Conservation (phyloP, 2,888 invertebrate genomes). For the Dastarcus helophoroides region DNA sequence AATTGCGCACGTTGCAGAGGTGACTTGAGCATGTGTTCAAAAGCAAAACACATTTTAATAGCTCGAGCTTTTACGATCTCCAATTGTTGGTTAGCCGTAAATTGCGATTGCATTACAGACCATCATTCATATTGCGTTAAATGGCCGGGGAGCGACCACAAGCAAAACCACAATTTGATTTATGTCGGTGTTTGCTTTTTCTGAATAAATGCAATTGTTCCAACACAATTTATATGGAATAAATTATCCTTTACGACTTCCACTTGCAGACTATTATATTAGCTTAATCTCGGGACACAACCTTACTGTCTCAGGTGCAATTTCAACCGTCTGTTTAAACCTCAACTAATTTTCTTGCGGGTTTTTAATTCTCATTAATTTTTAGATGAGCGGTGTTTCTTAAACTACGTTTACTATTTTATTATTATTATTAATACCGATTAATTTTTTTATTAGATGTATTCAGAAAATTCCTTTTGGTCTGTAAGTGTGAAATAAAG, state of each 20-base stretch:
- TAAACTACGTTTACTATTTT: too few species aligned
- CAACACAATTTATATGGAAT: conserved; percentile 14
- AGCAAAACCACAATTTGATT: conserved; percentile 18
- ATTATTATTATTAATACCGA: too few species aligned
- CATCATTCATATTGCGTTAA: conserved; percentile 12
- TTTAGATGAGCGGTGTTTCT: too few species aligned
- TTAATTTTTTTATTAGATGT: too few species aligned
- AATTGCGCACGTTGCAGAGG: too few species aligned
- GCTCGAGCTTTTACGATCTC: conserved; percentile 4
- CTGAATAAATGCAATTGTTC: conserved; percentile 19
- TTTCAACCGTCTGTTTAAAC: too few species aligned
- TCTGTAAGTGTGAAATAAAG: too few species aligned
- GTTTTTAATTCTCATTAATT: too few species aligned
- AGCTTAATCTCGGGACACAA: conserved; percentile 8
- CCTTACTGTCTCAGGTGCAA: too few species aligned
- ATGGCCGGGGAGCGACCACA: conserved; percentile 12
- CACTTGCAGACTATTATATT: conserved; percentile 18
- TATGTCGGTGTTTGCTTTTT: conserved; percentile 18
- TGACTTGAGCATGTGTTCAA: not conserved
- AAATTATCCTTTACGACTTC: conserved; percentile 19
- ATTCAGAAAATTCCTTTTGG: too few species aligned
- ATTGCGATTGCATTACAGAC: conserved; percentile 16
- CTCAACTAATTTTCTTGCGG: too few species aligned
- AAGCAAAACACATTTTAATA: not conserved
- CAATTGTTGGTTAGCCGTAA: conserved; percentile 14